Evolutionary conservation across 2,113 vertebrate genomes (phyloP).

Genomic region (Eclectus roratus): DNA sequence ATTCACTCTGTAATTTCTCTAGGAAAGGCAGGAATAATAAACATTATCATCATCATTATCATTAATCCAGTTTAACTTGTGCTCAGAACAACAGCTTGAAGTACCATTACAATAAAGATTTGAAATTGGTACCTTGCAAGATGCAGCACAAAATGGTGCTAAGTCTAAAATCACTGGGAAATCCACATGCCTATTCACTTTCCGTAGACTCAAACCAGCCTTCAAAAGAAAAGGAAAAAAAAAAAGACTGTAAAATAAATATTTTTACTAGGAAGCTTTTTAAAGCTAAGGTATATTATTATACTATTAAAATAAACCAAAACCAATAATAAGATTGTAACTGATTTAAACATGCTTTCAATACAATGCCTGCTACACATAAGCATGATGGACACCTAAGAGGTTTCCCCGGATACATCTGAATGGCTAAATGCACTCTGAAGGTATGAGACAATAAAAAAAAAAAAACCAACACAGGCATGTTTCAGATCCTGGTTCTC

Average conservation of each 20-base stretch:
- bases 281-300: background rate
- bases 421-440: background rate
- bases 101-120: background rate
- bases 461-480: background rate
- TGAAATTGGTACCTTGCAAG: conserved; percentile 86
- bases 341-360: background rate
- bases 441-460: background rate
- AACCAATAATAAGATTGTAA: background rate
- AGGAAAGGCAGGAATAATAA: background rate
- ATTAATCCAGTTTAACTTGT: background rate
- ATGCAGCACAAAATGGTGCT: conserved; percentile 91
- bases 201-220: conserved; percentile 93
- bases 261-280: background rate
- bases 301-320: background rate
- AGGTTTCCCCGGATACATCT: background rate
- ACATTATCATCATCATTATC: background rate
- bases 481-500: background rate
- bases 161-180: conserved; percentile 91
- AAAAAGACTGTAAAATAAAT: background rate
- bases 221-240: conserved; percentile 49
- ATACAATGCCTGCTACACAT: background rate
- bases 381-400: fast-evolving
- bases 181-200: conserved; percentile 96
- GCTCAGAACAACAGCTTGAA: background rate
- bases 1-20: background rate